Evolutionary conservation across 2,888 invertebrate genomes (phyloP).

Genomic region (Tuta absoluta): DNA sequence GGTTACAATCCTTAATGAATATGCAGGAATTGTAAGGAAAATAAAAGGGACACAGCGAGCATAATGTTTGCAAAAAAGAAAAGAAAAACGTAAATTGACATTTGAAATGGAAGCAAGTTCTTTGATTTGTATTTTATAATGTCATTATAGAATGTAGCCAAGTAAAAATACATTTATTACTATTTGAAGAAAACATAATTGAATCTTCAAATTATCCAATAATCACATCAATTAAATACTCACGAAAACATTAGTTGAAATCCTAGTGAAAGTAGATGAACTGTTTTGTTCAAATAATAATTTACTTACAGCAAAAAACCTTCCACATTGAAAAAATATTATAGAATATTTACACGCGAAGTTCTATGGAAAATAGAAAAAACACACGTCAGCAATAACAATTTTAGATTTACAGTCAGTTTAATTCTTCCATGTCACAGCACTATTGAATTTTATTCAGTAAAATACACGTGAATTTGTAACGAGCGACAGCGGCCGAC

Average conservation of each 20-base stretch:
- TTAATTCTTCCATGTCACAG: slow-evolving; percentile 58
- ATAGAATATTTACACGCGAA: slow-evolving; percentile 2
- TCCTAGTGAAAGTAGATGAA: not conserved
- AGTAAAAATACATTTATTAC: too few species aligned
- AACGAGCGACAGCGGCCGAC: slow-evolving; percentile 29
- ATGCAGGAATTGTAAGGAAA: slow-evolving; percentile 29
- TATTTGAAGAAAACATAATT: too few species aligned
- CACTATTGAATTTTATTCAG: slow-evolving; percentile 50
- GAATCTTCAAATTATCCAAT: not conserved
- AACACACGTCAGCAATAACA: not conserved
- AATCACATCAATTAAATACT: not conserved
- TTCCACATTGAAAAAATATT: not conserved
- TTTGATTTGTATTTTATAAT: too few species aligned
- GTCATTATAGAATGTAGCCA: not conserved
- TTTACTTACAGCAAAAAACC: not conserved
- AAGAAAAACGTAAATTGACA: not conserved
- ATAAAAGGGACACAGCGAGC: not conserved
- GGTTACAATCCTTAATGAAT: slow-evolving; percentile 11
- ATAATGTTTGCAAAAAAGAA: not conserved
- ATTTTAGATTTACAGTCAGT: slow-evolving; percentile 32
- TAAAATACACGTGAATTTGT: slow-evolving; percentile 46
- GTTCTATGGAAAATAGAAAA: not conserved
- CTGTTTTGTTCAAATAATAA: not conserved
- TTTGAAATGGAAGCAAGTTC: too few species aligned
- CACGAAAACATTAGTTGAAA: not conserved